These are phyloP conservation scores for Boulengeromyrus knoepffleri DNA, from an alignment of 2,113 vertebrate species.

Conservation along the genomic window DNA sequence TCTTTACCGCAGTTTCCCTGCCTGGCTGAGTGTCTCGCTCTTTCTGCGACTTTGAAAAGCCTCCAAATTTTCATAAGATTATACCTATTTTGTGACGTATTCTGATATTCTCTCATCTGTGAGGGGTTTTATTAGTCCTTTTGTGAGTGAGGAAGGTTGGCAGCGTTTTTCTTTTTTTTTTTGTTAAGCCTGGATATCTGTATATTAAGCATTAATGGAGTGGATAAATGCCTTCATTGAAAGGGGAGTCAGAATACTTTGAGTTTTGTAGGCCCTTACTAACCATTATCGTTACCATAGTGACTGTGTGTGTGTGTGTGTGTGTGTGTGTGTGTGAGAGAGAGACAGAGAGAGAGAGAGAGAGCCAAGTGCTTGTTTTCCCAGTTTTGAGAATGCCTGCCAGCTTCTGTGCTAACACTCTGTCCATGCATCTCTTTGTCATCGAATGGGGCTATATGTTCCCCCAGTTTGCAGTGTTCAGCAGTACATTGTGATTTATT, in stretches of 20 bases:
- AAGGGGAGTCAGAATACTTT: background rate
- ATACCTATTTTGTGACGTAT: background rate
- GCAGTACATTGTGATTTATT: background rate
- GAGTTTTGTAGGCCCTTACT: background rate
- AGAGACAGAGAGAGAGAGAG: too few relatives aligned
- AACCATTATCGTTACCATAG: slow-evolving; percentile 1
- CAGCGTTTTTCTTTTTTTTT: background rate
- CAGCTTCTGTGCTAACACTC: background rate
- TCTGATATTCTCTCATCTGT: background rate
- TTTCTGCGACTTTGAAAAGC: background rate
- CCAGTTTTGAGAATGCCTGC: background rate
- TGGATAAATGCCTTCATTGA: slow-evolving; percentile 2
- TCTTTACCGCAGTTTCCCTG: background rate
- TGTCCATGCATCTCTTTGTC: background rate
- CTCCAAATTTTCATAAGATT: background rate
- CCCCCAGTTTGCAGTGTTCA: background rate
- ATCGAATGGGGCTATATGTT: background rate
- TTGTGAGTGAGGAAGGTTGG: background rate
- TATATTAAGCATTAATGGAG: background rate
- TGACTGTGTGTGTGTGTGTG: background rate
- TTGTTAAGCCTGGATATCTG: background rate
- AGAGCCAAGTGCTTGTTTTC: background rate
- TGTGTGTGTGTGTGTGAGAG: background rate
- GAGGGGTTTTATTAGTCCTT: background rate
- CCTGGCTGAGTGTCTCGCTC: background rate